A percentile compares a stretch with the other conserved stretches of the same genome.
These are phyloP conservation scores for Willisornis vidua DNA, from an alignment of 2,113 vertebrate genomes.

Conservation along the genomic window DNA sequence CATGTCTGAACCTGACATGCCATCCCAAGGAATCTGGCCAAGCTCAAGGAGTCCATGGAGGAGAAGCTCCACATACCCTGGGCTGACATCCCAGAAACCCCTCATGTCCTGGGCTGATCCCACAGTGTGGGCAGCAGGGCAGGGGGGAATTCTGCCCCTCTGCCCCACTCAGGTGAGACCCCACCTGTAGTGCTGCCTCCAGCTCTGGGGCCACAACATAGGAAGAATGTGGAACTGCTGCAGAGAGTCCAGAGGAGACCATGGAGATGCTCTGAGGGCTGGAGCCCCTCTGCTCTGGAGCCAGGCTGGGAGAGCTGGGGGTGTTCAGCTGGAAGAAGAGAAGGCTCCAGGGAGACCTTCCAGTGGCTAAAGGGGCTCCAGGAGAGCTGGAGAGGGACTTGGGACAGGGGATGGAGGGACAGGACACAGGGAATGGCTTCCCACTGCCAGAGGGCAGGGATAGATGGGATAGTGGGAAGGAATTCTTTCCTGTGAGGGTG, in stretches of 20 bases:
- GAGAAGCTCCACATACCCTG: not conserved
- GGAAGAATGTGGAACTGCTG: not conserved
- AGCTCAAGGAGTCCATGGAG: fast-evolving
- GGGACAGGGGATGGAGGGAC: not conserved
- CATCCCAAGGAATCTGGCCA: not conserved
- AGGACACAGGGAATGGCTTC: not conserved
- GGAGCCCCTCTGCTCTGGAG: not conserved
- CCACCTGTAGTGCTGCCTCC: not conserved
- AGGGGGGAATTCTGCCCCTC: not conserved
- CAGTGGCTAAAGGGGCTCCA: not conserved
- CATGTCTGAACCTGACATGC: not conserved
- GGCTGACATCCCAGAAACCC: not conserved
- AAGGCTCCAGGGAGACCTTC: fast-evolving
- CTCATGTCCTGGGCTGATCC: not conserved
- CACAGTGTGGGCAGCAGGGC: not conserved
- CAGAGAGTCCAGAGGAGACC: not conserved
- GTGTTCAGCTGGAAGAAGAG: fast-evolving
- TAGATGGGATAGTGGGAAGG: not conserved
- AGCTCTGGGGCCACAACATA: not conserved
- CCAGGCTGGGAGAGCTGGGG: not conserved
- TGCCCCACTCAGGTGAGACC: not conserved
- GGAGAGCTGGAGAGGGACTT: not conserved
- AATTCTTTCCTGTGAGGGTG: not conserved
- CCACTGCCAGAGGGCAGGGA: not conserved
- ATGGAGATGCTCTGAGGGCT: fast-evolving